Percentiles rank a stretch among this genome's conserved stretches.
phyloP scores from a whole-genome alignment of 2,113 vertebrate species.

The Scomber japonicus region DNA sequence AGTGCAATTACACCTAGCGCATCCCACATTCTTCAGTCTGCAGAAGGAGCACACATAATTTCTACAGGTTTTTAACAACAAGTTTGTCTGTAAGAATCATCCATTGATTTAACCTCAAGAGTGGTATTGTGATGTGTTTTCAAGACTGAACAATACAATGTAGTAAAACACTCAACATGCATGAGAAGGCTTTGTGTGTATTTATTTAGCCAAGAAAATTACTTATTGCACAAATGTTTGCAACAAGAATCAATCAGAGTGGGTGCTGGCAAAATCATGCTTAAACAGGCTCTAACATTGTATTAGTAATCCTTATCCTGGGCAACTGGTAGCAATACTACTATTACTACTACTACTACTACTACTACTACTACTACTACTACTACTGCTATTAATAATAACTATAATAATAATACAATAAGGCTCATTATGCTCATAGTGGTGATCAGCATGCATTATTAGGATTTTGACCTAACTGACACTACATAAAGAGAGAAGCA shows the following conservation, averaged over 20 bases:
- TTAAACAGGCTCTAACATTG: no score
- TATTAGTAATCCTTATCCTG: no score
- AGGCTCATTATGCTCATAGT: conserved; percentile 16
- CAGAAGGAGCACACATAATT: neutral
- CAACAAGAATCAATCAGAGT: no score
- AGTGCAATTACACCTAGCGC: neutral
- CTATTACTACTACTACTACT: no score
- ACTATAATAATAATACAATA: conserved; percentile 19
- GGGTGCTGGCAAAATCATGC: no score
- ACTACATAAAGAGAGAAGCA: neutral
- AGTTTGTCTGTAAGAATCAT: neutral
- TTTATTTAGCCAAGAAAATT: neutral
- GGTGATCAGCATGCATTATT: conserved; percentile 15
- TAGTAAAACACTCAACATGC: neutral
- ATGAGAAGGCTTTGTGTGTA: neutral
- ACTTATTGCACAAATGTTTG: neutral
- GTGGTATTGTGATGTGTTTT: neutral
- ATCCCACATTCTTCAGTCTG: conserved; percentile 9
- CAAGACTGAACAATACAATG: neutral
- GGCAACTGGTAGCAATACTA: no score
- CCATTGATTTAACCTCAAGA: neutral
- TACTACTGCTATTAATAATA: no score
- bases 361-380: no score
- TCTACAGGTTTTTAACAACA: no score
- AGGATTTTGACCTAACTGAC: neutral